Evolutionary conservation across 2,888 invertebrate species (phyloP).

Genomic region (Eucriotettix oculatus): DNA sequence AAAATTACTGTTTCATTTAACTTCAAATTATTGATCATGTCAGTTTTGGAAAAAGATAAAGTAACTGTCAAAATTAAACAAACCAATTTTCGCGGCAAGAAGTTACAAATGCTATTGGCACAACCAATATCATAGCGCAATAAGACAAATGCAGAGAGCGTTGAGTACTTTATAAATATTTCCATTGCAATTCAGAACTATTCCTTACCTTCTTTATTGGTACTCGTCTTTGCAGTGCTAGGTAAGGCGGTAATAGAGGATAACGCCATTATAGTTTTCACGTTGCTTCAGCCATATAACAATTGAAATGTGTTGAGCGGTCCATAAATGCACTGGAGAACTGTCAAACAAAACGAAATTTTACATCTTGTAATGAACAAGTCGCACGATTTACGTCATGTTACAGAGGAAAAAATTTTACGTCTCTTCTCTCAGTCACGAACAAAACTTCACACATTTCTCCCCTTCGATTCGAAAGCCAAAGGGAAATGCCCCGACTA

Average conservation of each 20-base stretch:
- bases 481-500: slow-evolving; percentile 20
- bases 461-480: slow-evolving; percentile 17
- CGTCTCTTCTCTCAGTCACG: slow-evolving; percentile 3
- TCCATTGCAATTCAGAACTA: neutral
- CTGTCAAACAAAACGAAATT: no score
- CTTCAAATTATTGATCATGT: no score
- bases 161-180: neutral
- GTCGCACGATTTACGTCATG: no score
- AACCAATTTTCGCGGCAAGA: no score
- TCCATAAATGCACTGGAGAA: no score
- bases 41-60: no score
- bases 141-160: slow-evolving; percentile 3
- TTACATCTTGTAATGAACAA: no score
- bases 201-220: slow-evolving; percentile 15
- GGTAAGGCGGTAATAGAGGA: slow-evolving; percentile 21
- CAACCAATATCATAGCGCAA: no score
- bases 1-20: no score
- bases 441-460: slow-evolving; percentile 10
- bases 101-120: no score
- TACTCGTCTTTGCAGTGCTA: slow-evolving; percentile 15
- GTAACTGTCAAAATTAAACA: no score
- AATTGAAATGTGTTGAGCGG: slow-evolving; percentile 3
- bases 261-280: slow-evolving; percentile 24
- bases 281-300: slow-evolving; percentile 16
- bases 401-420: neutral